Conservation (phyloP, 2,888 invertebrate species). For the Mythimna albipuncta region DNA sequence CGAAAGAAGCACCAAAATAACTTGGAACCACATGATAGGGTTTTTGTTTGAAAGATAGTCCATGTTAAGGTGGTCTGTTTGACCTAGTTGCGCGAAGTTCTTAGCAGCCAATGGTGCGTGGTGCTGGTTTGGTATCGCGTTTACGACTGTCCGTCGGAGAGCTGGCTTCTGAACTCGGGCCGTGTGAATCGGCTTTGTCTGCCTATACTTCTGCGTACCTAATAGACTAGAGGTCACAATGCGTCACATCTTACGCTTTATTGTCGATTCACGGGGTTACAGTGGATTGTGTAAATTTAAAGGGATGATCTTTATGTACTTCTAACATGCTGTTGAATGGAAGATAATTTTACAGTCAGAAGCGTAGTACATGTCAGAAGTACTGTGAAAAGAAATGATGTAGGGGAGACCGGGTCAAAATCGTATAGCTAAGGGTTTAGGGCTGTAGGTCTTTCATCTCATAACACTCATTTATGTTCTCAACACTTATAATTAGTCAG, state of each 20-base stretch:
- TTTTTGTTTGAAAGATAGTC: slow-evolving; percentile 77
- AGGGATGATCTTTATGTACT: slow-evolving; percentile 12
- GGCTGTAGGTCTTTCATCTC: too few relatives aligned
- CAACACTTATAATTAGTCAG: too few relatives aligned
- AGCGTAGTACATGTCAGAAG: too few relatives aligned
- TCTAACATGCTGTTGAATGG: too few relatives aligned
- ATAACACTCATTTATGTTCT: too few relatives aligned
- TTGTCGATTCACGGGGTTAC: slow-evolving; percentile 42
- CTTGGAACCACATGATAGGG: slow-evolving; percentile 73
- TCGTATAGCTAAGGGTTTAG: too few relatives aligned
- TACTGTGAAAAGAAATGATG: too few relatives aligned
- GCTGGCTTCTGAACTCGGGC: slow-evolving; percentile 79
- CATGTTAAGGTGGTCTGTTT: slow-evolving; percentile 77
- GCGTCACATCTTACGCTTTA: slow-evolving; percentile 62
- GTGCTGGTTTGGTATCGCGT: slow-evolving; percentile 82
- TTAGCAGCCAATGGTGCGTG: slow-evolving; percentile 83
- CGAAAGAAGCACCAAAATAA: slow-evolving; percentile 71
- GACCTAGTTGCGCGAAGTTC: slow-evolving; percentile 68
- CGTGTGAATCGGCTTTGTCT: slow-evolving; percentile 85
- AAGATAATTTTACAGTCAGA: too few relatives aligned
- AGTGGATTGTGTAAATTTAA: slow-evolving; percentile 34
- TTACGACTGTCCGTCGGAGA: slow-evolving; percentile 76
- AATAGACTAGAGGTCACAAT: slow-evolving; percentile 65
- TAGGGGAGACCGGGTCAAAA: too few relatives aligned
- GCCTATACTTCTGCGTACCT: slow-evolving; percentile 61